Percentiles rank a stretch among this genome's conserved stretches.
Evolutionary conservation across 2,888 invertebrate species (phyloP).

Genomic region (Papilio elwesi): DNA sequence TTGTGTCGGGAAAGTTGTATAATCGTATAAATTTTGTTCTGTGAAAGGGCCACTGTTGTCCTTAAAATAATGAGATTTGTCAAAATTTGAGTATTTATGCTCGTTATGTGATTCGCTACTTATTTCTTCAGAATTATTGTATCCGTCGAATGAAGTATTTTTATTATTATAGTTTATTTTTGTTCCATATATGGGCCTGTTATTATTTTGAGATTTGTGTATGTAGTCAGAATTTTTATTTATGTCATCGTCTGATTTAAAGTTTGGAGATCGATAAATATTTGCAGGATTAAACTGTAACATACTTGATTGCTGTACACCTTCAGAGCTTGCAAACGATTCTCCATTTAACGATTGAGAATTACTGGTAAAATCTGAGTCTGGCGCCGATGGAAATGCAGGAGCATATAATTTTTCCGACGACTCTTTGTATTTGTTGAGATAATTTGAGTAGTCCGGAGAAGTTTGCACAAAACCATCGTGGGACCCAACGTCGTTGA

Average conservation of each 20-base stretch:
- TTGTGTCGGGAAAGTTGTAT: slow-evolving; percentile 54
- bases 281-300: slow-evolving; percentile 62
- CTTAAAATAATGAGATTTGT: slow-evolving; percentile 52
- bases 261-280: slow-evolving; percentile 60
- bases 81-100: slow-evolving; percentile 54
- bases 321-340: slow-evolving; percentile 52
- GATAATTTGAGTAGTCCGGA: slow-evolving; percentile 68
- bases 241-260: slow-evolving; percentile 54
- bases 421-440: slow-evolving; percentile 64
- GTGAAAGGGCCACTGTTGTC: slow-evolving; percentile 56
- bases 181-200: slow-evolving; percentile 69
- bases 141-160: slow-evolving; percentile 53
- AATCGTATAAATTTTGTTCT: slow-evolving; percentile 55
- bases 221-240: slow-evolving; percentile 54
- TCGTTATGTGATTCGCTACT: slow-evolving; percentile 56
- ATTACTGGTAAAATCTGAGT: slow-evolving; percentile 60
- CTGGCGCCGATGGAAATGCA: slow-evolving; percentile 72
- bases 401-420: slow-evolving; percentile 70
- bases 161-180: slow-evolving; percentile 67
- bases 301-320: slow-evolving; percentile 60
- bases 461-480: slow-evolving; percentile 76
- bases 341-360: slow-evolving; percentile 57
- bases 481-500: slow-evolving; percentile 74
- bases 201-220: slow-evolving; percentile 53
- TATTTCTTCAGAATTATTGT: slow-evolving; percentile 60